These are phyloP conservation scores for Acrossocheilus fasciatus DNA, from an alignment of 2,797 vertebrate genomes.

Conservation along the genomic window DNA sequence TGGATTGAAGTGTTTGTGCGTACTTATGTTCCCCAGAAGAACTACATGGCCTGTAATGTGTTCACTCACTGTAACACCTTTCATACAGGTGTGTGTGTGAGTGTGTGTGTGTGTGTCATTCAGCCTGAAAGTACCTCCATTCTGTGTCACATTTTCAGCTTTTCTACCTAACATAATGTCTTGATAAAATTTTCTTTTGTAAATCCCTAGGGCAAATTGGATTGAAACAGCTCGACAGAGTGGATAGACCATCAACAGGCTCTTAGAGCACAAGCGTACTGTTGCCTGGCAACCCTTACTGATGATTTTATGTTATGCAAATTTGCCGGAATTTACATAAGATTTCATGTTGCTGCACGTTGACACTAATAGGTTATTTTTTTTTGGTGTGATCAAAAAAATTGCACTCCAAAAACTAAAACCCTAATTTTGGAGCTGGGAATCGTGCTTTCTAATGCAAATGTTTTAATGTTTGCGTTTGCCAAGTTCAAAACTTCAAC, in stretches of 20 bases:
- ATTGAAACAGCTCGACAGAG: slow-evolving; percentile 54
- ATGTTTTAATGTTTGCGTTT: neutral
- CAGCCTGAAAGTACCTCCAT: slow-evolving; percentile 17
- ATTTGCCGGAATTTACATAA: slow-evolving; percentile 58
- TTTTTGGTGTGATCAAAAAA: slow-evolving; percentile 44
- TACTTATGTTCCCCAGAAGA: slow-evolving; percentile 5
- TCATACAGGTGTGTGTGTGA: slow-evolving; percentile 34
- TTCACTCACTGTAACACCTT: slow-evolving; percentile 36
- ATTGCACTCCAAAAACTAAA: slow-evolving; percentile 38
- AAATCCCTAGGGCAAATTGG: slow-evolving; percentile 34
- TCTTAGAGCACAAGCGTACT: slow-evolving; percentile 55
- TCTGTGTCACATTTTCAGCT: slow-evolving; percentile 32
- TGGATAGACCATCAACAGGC: slow-evolving; percentile 58
- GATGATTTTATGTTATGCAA: slow-evolving; percentile 60
- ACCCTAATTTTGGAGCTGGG: neutral
- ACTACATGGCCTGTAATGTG: slow-evolving; percentile 39
- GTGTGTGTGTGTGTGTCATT: slow-evolving; percentile 26
- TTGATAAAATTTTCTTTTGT: slow-evolving; percentile 39
- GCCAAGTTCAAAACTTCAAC: neutral
- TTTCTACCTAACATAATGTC: slow-evolving; percentile 33
- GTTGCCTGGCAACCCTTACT: slow-evolving; percentile 64
- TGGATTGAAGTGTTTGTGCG: neutral
- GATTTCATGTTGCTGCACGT: slow-evolving; percentile 52
- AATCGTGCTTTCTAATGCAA: neutral
- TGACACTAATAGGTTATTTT: slow-evolving; percentile 45